Percentiles rank a stretch among this genome's conserved stretches.
phyloP scores from a whole-genome alignment of 2,888 invertebrate genomes.

The Iselma pallidipennis region DNA sequence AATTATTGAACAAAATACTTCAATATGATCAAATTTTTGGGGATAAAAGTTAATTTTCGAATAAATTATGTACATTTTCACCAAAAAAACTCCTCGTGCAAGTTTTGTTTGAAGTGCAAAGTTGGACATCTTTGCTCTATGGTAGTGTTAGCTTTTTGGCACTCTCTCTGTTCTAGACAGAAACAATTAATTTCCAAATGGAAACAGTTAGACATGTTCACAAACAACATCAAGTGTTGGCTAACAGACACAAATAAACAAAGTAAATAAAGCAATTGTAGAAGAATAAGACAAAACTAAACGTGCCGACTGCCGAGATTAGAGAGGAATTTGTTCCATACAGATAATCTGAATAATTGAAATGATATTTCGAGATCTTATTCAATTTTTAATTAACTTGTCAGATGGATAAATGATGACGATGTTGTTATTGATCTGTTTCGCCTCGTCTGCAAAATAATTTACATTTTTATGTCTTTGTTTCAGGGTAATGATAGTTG shows the following conservation, averaged over 20 bases:
- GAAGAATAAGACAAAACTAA: too few species aligned
- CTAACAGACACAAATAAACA: neutral
- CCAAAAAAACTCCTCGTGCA: too few species aligned
- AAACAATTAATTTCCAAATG: constrained; percentile 4
- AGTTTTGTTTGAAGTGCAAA: neutral
- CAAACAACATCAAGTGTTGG: neutral
- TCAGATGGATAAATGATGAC: neutral
- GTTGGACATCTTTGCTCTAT: neutral
- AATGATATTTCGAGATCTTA: constrained; percentile 5
- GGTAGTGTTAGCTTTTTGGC: neutral
- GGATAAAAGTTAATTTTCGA: too few species aligned
- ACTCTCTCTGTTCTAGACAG: neutral
- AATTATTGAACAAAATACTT: neutral
- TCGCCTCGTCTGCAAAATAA: neutral
- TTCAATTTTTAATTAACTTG: constrained; percentile 4
- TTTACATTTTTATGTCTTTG: constrained; percentile 38
- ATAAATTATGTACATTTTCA: too few species aligned
- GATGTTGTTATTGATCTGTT: constrained; percentile 8
- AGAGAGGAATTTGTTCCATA: constrained; percentile 11
- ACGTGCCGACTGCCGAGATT: too few species aligned
- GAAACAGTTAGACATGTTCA: constrained; percentile 5
- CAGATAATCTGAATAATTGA: constrained; percentile 12
- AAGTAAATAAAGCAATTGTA: neutral
- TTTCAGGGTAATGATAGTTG: constrained; percentile 66
- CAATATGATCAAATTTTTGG: neutral